These are phyloP conservation scores for Gortyna flavago DNA, from an alignment of 2,888 invertebrate genomes.

Conservation along the genomic window DNA sequence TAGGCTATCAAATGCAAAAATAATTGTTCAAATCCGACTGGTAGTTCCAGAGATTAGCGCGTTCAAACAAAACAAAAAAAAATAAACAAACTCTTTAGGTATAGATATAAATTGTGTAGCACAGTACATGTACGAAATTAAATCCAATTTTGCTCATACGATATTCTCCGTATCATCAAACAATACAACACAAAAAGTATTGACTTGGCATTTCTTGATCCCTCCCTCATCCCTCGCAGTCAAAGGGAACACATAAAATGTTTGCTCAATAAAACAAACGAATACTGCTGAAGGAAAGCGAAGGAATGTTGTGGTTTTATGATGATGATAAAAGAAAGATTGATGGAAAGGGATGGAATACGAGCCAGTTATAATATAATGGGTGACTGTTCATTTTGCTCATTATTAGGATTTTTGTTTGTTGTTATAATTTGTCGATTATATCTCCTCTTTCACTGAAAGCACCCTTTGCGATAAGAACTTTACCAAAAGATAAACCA, in stretches of 20 bases:
- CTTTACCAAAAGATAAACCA: neutral
- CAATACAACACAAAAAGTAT: conserved; percentile 30
- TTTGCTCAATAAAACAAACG: conserved; percentile 33
- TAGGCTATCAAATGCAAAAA: too few relatives aligned
- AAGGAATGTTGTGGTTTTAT: neutral
- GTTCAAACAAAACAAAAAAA: too few relatives aligned
- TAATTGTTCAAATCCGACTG: too few relatives aligned
- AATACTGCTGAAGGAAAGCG: neutral
- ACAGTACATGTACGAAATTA: neutral
- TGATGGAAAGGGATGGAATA: neutral
- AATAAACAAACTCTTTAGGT: neutral
- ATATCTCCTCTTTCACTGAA: neutral
- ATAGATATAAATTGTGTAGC: neutral
- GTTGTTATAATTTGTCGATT: neutral
- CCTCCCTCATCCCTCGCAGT: conserved; percentile 3
- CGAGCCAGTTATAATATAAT: neutral
- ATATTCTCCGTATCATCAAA: conserved; percentile 20
- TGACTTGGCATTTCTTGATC: conserved; percentile 34
- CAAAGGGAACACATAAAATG: conserved; percentile 27
- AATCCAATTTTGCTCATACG: neutral
- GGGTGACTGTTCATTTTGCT: neutral
- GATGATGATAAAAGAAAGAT: neutral
- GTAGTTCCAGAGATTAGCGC: too few relatives aligned
- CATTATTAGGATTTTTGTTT: neutral
- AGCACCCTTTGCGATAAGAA: neutral